phyloP scores from a whole-genome alignment of 2,113 vertebrate genomes.

The Blennius ocellaris region DNA sequence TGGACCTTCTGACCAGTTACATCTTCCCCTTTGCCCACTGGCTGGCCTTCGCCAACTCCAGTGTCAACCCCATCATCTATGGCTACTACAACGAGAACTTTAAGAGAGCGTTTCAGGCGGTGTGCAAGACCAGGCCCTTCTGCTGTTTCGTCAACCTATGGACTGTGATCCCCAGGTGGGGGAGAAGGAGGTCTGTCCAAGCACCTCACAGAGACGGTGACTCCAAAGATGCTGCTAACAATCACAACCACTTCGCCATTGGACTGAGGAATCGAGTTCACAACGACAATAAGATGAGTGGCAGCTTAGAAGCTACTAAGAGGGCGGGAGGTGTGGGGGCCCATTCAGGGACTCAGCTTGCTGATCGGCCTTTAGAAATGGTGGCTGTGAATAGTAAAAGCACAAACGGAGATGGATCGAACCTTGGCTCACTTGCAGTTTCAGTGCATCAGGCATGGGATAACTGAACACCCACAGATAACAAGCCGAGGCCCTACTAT shows the following conservation, averaged over 20 bases:
- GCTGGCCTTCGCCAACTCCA: constrained; percentile 88
- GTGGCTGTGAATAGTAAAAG: constrained; percentile 43
- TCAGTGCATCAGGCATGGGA: constrained; percentile 81
- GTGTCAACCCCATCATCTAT: constrained; percentile 87
- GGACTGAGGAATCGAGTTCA: constrained; percentile 76
- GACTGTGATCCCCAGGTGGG: constrained; percentile 37
- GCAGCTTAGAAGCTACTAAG: constrained; percentile 46
- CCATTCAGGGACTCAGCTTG: constrained; percentile 36
- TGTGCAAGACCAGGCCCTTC: constrained; percentile 70
- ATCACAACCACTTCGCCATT: constrained; percentile 64
- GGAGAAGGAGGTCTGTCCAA: constrained; percentile 28
- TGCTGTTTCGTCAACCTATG: constrained; percentile 37
- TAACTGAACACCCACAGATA: constrained; percentile 35
- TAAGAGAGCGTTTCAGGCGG: constrained; percentile 81
- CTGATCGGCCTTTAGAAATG: constrained; percentile 51
- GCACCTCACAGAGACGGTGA: not conserved
- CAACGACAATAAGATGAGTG: constrained; percentile 64
- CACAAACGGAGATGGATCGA: constrained; percentile 35
- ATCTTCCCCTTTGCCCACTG: constrained; percentile 87
- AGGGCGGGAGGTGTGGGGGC: constrained; percentile 40
- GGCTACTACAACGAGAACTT: constrained; percentile 89
- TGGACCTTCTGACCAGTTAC: constrained; percentile 83
- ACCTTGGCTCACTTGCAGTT: constrained; percentile 54
- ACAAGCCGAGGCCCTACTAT: not conserved
- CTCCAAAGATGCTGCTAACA: constrained; percentile 35